Evolutionary conservation across 2,888 invertebrate species (phyloP), one percentile per base, ranked within the genome.

Genomic region (Gonocerus acuteangulatus): DNA sequence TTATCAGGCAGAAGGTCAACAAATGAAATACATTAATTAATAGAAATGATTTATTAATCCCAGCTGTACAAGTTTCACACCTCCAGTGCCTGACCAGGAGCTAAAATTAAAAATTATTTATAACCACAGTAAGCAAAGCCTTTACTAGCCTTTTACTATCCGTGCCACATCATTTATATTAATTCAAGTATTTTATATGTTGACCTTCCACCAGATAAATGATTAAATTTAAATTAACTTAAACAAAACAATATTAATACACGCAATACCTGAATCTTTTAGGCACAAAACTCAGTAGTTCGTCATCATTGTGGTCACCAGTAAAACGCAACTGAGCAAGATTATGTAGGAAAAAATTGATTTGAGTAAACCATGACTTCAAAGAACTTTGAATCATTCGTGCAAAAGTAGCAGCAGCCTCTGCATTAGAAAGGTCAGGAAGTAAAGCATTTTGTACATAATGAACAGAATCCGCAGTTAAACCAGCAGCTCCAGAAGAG

Each of bases 321-420:
- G 88, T 85, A 70, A 95, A 95, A 68, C 94, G 80, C 70, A 95
- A 77, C 74, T 97, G 96, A 1, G 95, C 95, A 72, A 97, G 76
- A 74, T 95, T 95, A 78, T 99, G 99, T 52, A 97, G 79, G 78
- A 99, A 96, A 78, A 99, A 99, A 78, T 99, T 99, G 70, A 96
- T 89, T 65, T 95, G 95, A 0, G 96, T 95, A 72, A 95, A 96
- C 82, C 87, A 85, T 32, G 87, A 89, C 76, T 92, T 91, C 63
- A 95, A 79, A 48, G 95, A 94, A 70, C 91, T 92, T 74, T 95
- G 91, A 73, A 99, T 96, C 82, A 97, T 88, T 64, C 92, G 79
- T 0, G 96, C 94, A 77, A 96, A 96, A 62, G 87, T 86, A n/a
- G 93, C 93, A 1, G 94, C 92, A 1, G 97, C 96, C 77, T 99